Evolutionary conservation across 2,113 vertebrate genomes (phyloP), one percentile per base, ranked within the genome.

Genomic region (Peromyscus leucopus): DNA sequence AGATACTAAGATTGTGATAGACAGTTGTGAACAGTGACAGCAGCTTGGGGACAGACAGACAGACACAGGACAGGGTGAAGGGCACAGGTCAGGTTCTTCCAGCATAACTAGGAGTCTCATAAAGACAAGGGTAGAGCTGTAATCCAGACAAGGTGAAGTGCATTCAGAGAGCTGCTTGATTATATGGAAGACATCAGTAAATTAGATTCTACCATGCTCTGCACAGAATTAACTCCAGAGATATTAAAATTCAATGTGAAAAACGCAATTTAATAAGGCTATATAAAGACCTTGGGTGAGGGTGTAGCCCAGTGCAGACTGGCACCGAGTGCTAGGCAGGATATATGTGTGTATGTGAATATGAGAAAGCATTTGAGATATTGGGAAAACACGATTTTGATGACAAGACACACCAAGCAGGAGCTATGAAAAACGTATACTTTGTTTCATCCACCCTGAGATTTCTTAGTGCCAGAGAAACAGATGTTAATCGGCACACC

Each of bases 201-300:
- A 89, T 78, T 84, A 92, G 85, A 71, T 31, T 51, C 24, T 36
- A 36, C 19, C 61, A n/a, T 26, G 24, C 5, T 84, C 78, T 79
- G 61, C 36, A n/a, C 19, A 63, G 39, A 91, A 69, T 46, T 51
- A 48, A 69, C 76, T 83, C 9, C 69, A 83, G 59, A 76, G 24
- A 83, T 59, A 36, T 22, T 75, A 67, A 94, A 76, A 83, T 42
- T 89, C 85, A 85, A 72, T 31, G 55, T 79, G 69, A 88, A 89
- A 96, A 79, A 75, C 8, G 15, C 21, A n/a, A 72, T 24, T 46
- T 42, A 78, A 65, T 51, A 51, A 89, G 57, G 74, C n/a, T 39
- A n/a, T 51, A 28, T 80, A 19, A 67, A 24, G 36, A 24, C 9
- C 24, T 2, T 16, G 5, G 51, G 15, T 33, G 1, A 26, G 5